Conservation (phyloP, 2,888 invertebrate species). For the Megaustenia siamemsis region DNA sequence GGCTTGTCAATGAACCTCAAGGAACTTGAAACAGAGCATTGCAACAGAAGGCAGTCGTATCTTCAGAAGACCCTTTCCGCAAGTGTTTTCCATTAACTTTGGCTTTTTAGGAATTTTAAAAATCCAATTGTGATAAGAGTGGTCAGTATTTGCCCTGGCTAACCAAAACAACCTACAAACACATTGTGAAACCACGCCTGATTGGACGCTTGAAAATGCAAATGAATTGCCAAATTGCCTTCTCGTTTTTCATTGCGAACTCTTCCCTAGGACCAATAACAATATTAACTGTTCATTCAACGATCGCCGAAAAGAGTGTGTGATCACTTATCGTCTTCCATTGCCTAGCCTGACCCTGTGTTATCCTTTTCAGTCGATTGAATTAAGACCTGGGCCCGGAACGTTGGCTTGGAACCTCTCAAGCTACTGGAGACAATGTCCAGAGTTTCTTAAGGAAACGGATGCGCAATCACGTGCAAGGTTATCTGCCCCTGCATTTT, state of each 20-base stretch:
- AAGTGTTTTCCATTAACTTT: too few relatives aligned
- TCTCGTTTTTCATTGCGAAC: conserved; percentile 26
- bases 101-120: too few relatives aligned
- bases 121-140: too few relatives aligned
- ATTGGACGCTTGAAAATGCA: conserved; percentile 24
- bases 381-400: conserved; percentile 26
- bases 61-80: too few relatives aligned
- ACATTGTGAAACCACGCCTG: not conserved
- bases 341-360: conserved; percentile 13
- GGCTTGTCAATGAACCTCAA: too few relatives aligned
- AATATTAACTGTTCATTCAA: conserved; percentile 44
- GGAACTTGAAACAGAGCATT: too few relatives aligned
- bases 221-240: conserved; percentile 33
- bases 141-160: not conserved
- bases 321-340: conserved; percentile 24
- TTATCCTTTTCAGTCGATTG: conserved; percentile 44
- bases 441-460: conserved; percentile 42
- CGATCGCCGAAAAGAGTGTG: conserved; percentile 15
- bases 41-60: too few relatives aligned
- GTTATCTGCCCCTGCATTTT: conserved; percentile 41
- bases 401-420: conserved; percentile 28
- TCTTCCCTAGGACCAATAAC: conserved; percentile 39
- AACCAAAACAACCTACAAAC: not conserved
- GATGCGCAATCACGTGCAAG: conserved; percentile 49
- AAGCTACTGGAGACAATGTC: conserved; percentile 34